Evolutionary conservation across 2,797 vertebrate genomes (phyloP).

Genomic region (Poeciliopsis presidionis): DNA sequence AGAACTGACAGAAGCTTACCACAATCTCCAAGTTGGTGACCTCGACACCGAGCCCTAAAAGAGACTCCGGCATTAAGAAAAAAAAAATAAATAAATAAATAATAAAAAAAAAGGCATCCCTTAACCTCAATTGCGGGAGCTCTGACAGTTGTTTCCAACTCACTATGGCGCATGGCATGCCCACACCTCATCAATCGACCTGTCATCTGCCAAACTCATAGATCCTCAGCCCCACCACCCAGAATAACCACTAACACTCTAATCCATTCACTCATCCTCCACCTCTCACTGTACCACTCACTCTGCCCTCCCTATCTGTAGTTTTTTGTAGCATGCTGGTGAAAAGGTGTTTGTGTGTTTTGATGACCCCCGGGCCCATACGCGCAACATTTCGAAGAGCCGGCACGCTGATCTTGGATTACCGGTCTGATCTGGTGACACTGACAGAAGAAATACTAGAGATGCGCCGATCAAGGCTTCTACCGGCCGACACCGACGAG

Average conservation of each 20-base stretch:
- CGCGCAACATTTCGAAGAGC: slow-evolving; percentile 66
- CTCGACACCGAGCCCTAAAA: slow-evolving; percentile 68
- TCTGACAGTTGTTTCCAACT: slow-evolving; percentile 89
- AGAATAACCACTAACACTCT: slow-evolving; percentile 83
- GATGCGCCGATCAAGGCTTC: not conserved
- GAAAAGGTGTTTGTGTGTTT: slow-evolving; percentile 63
- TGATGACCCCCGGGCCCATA: slow-evolving; percentile 56
- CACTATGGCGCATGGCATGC: slow-evolving; percentile 94
- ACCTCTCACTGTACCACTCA: slow-evolving; percentile 60
- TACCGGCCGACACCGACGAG: not conserved
- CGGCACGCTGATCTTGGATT: slow-evolving; percentile 61
- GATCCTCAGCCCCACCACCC: slow-evolving; percentile 53
- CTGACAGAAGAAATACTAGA: slow-evolving; percentile 4
- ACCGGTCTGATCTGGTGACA: slow-evolving; percentile 53
- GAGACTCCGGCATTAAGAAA: slow-evolving; percentile 47
- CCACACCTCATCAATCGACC: slow-evolving; percentile 70
- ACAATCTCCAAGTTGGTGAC: slow-evolving; percentile 79
- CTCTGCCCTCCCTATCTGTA: slow-evolving; percentile 63
- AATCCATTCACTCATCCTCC: slow-evolving; percentile 67
- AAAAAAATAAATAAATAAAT: slow-evolving; percentile 31
- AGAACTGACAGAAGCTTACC: slow-evolving; percentile 87
- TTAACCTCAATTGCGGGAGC: slow-evolving; percentile 83
- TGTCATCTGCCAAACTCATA: slow-evolving; percentile 59
- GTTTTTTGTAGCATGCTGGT: slow-evolving; percentile 82
- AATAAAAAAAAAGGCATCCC: slow-evolving; percentile 63